A percentile compares a stretch with the other conserved stretches of the same genome.
phyloP scores from a whole-genome alignment of 2,888 invertebrate species.

The Leucoptera coffeella region DNA sequence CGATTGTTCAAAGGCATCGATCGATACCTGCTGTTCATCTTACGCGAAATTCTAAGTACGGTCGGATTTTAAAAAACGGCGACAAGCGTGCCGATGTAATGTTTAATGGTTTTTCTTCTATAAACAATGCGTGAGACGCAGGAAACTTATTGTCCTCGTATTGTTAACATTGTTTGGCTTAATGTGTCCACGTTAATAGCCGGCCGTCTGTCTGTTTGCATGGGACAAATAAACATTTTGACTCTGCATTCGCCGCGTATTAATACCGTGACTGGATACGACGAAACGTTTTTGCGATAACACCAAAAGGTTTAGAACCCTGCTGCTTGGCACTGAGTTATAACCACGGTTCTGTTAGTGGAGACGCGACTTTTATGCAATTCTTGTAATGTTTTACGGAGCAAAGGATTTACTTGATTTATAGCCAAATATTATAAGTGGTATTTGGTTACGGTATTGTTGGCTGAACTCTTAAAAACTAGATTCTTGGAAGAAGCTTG shows the following conservation, averaged over 20 bases:
- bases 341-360: too few species aligned
- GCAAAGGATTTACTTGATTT: too few species aligned
- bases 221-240: conserved; percentile 23
- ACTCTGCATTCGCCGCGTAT: conserved; percentile 29
- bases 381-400: too few species aligned
- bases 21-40: too few species aligned
- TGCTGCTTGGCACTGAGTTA: conserved; percentile 8
- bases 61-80: conserved; percentile 12
- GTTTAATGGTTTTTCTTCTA: conserved; percentile 35
- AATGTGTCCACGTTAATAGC: conserved; percentile 31
- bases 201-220: conserved; percentile 20
- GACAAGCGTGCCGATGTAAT: conserved; percentile 20
- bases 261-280: conserved; percentile 14
- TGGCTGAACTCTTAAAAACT: too few species aligned
- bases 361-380: too few species aligned
- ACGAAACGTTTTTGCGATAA: conserved; percentile 8
- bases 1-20: too few species aligned
- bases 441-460: too few species aligned
- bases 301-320: conserved; percentile 7
- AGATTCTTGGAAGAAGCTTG: too few species aligned
- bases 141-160: conserved; percentile 14
- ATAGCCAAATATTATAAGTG: too few species aligned
- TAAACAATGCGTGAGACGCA: conserved; percentile 25
- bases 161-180: conserved; percentile 25
- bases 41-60: conserved; percentile 22